A percentile compares a stretch with the other conserved stretches of the same genome.
Conservation (phyloP, 2,113 vertebrate species). For the Spilogale gracilis region DNA sequence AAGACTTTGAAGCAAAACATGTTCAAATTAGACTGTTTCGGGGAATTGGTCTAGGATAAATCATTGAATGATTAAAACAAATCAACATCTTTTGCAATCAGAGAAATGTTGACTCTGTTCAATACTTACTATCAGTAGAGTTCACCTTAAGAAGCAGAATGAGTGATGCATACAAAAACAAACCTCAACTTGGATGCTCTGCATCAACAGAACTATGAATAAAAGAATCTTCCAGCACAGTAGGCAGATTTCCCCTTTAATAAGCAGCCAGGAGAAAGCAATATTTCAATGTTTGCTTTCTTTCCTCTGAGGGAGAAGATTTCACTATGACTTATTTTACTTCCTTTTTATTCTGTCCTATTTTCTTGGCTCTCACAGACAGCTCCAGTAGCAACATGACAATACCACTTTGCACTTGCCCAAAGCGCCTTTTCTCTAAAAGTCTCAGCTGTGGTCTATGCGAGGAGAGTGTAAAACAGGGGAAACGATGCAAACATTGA, state of each 20-base stretch:
- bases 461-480: constrained; percentile 81
- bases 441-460: constrained; percentile 78
- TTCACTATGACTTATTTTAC: constrained; percentile 76
- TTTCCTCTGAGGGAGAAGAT: constrained; percentile 69
- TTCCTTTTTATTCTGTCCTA: constrained; percentile 78
- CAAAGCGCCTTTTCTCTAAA: constrained; percentile 80
- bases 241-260: constrained; percentile 76
- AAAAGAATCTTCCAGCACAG: constrained; percentile 76
- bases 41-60: constrained; percentile 48
- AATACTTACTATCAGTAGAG: constrained; percentile 49
- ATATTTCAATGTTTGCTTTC: constrained; percentile 81
- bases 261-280: constrained; percentile 72
- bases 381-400: constrained; percentile 79
- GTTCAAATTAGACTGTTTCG: constrained; percentile 19
- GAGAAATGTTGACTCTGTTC: constrained; percentile 54
- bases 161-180: constrained; percentile 58
- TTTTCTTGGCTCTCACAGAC: constrained; percentile 76
- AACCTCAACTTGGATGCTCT: constrained; percentile 47
- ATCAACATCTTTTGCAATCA: constrained; percentile 54
- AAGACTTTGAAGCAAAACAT: constrained; percentile 30
- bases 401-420: constrained; percentile 80
- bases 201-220: constrained; percentile 60
- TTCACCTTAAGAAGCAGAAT: constrained; percentile 62
- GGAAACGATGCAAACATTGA: constrained; percentile 67
- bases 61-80: constrained; percentile 63